Evolutionary conservation across 2,113 vertebrate species (phyloP).

Genomic region (Orycteropus afer): DNA sequence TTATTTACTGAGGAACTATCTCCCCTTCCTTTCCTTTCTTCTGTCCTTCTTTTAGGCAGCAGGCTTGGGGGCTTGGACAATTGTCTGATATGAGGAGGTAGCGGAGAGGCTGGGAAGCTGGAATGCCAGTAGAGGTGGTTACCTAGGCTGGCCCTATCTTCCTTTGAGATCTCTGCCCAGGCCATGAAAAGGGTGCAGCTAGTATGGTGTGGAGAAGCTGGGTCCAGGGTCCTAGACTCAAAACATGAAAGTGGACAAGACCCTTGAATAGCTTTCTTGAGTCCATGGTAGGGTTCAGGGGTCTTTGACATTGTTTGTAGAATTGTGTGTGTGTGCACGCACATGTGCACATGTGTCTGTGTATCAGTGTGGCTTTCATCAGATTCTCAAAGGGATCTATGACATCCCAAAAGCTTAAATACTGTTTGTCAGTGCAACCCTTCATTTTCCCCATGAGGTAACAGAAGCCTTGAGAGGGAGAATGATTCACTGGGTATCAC

Average conservation of each 20-base stretch:
- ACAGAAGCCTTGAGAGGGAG: neutral
- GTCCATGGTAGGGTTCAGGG: neutral
- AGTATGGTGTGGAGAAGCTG: neutral
- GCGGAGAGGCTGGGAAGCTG: neutral
- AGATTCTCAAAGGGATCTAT: neutral
- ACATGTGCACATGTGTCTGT: neutral
- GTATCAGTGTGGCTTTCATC: neutral
- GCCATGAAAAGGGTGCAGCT: neutral
- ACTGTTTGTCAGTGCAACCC: neutral
- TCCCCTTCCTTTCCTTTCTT: neutral
- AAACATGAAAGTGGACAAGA: neutral
- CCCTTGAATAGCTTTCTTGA: neutral
- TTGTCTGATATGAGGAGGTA: no score
- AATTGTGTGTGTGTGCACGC: neutral
- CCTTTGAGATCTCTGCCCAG: neutral
- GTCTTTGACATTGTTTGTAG: neutral
- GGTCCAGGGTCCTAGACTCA: neutral
- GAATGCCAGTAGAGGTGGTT: neutral
- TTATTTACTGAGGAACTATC: rapidly evolving
- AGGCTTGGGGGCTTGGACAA: conserved; percentile 32
- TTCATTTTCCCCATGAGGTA: neutral
- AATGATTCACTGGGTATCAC: neutral
- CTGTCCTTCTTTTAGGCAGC: neutral
- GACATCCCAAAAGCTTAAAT: neutral
- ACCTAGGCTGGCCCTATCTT: neutral